Evolutionary conservation across 2,113 vertebrate genomes (phyloP), one percentile per base, ranked within the genome.

Genomic region (human (Homo sapiens)): DNA sequence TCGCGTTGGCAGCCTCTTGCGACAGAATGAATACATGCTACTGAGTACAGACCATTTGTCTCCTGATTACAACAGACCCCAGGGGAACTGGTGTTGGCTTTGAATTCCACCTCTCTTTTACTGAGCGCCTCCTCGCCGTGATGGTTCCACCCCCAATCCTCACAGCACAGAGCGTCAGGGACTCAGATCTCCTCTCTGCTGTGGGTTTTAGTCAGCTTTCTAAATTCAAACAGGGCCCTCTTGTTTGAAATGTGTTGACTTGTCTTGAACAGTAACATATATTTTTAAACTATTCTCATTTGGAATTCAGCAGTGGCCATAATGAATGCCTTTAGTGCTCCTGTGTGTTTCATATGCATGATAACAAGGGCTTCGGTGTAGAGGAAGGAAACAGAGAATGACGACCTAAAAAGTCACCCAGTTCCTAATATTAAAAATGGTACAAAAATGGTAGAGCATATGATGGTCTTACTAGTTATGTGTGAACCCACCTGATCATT

Each of bases 51-150:
- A 87, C 97, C 97, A 97, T 97, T 98, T 96, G 97, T 98, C 97
- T 97, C 88, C 95, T 95, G 97, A 98, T 97, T 98, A 96, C 95
- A 98, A 81, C 97, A 95, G 97, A 93, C 87, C 97, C 98, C 96
- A 90, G 98, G 98, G 98, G 98, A 98, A 96, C 98, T 97, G 98
- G 96, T 97, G 98, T 94, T 98, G 98, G 98, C 98, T 99, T 98
- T 98, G 98, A 98, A 98, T 98, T 98, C 98, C 95, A 97, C 97
- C 97, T 98, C 97, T 92, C 87, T 98, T 97, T 98, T 97, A 98
- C 97, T 5, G 50, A 97, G 94, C 93, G 98, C 94, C 93, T 98
- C 78, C 93, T 98, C 50, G 48, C 97, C 90, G 80, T 87, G 97
- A 95, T 92, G 97, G 94, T 70, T 93, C 91, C 96, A 48, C 95